Evolutionary conservation across 1,140 invertebrate genomes (phyloP).

Genomic region (Eupeodes corollae): DNA sequence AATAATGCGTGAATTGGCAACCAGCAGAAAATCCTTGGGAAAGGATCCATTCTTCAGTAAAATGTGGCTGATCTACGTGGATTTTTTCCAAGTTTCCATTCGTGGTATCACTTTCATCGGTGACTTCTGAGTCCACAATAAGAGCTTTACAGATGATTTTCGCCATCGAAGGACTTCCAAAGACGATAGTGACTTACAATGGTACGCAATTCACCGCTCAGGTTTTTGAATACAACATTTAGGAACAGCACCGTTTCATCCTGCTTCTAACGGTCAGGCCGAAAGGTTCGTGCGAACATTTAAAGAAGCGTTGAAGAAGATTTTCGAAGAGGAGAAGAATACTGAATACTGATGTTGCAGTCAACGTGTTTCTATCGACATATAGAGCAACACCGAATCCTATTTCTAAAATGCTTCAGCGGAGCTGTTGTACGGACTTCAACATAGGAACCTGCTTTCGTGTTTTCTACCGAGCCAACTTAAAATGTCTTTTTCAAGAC

Average conservation of each 20-base stretch:
- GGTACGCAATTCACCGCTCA: not conserved
- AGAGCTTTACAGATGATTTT: not conserved
- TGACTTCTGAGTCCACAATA: not conserved
- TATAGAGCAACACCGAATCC: constrained; percentile 5
- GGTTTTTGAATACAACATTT: not conserved
- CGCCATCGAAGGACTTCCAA: not conserved
- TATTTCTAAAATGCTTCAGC: constrained; percentile 3
- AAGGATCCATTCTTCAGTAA: constrained; percentile 26
- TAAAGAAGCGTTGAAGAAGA: not conserved
- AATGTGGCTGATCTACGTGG: constrained; percentile 36
- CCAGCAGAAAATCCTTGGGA: constrained; percentile 20
- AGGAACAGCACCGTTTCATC: not conserved
- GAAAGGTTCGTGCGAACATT: not conserved
- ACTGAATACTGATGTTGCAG: not conserved
- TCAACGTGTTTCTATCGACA: not conserved
- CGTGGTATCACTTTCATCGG: constrained; percentile 6
- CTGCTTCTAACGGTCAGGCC: not conserved
- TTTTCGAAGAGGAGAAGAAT: not conserved
- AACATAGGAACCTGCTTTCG: not conserved
- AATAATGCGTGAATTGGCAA: not conserved
- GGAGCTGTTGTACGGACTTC: not conserved
- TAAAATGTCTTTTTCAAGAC: not conserved
- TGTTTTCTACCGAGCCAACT: not conserved
- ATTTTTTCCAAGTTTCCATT: constrained; percentile 36
- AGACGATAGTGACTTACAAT: constrained; percentile 14